A percentile compares a stretch with the other conserved stretches of the same genome.
These are phyloP conservation scores for Upupa epops DNA, from an alignment of 2,113 vertebrate genomes.

Conservation along the genomic window DNA sequence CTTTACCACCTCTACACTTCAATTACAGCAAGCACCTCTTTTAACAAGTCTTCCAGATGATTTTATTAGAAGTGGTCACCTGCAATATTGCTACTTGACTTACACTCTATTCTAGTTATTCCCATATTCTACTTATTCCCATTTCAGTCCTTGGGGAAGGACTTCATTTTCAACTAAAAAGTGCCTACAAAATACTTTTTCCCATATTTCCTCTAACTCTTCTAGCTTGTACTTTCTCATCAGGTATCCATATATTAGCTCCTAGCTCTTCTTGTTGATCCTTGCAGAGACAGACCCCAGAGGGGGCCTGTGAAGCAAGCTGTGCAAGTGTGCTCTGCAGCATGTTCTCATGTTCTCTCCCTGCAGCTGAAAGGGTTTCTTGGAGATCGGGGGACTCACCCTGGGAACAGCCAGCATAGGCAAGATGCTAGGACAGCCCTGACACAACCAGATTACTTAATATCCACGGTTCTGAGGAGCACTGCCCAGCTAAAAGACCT, in stretches of 20 bases:
- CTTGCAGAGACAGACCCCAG: background rate
- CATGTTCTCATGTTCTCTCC: background rate
- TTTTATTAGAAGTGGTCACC: background rate
- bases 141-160: background rate
- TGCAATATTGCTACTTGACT: background rate
- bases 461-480: background rate
- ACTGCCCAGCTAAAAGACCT: background rate
- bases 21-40: background rate
- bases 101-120: background rate
- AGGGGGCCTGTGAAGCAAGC: background rate
- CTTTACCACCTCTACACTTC: background rate
- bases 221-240: background rate
- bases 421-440: background rate
- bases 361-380: background rate
- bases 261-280: background rate
- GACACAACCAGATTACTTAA: background rate
- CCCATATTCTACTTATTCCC: too few relatives aligned
- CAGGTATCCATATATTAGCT: background rate
- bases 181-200: background rate
- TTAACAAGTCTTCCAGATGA: background rate
- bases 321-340: fast-evolving
- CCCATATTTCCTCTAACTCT: background rate
- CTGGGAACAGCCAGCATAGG: background rate
- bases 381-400: background rate
- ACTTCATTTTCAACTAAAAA: background rate